These are phyloP conservation scores for Sylvilagus floridanus DNA, from an alignment of 2,797 vertebrate species.

Conservation along the genomic window DNA sequence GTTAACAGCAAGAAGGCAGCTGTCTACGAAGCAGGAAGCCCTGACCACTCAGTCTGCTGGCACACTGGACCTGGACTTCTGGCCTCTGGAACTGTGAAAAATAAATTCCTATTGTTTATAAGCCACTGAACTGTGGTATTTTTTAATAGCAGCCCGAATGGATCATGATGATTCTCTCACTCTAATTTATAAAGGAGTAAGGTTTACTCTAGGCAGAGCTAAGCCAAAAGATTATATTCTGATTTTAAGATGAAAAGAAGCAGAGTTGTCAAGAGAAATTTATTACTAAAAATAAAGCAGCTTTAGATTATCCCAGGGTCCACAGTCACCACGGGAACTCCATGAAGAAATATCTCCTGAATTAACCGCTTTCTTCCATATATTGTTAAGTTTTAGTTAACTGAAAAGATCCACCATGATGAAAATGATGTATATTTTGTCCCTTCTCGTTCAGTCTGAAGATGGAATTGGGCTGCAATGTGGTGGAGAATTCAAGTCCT, in stretches of 20 bases:
- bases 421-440: background rate
- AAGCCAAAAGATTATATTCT: background rate
- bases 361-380: constrained; percentile 14
- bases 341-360: background rate
- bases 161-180: background rate
- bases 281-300: constrained; percentile 82
- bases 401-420: constrained; percentile 12
- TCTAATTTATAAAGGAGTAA: background rate
- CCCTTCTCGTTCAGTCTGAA: constrained; percentile 60
- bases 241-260: constrained; percentile 71
- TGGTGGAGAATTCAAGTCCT: constrained; percentile 84
- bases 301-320: constrained; percentile 30
- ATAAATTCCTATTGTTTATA: background rate
- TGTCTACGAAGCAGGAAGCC: background rate
- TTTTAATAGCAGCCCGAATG: background rate
- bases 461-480: constrained; percentile 85
- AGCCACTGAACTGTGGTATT: background rate
- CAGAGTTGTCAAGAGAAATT: constrained; percentile 75
- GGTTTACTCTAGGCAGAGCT: constrained; percentile 43
- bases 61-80: background rate
- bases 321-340: constrained; percentile 52
- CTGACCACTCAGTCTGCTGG: background rate
- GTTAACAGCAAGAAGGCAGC: background rate
- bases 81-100: background rate
- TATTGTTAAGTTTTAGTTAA: constrained; percentile 34